These are phyloP conservation scores for Apeltes quadracus DNA, from an alignment of 2,113 vertebrate genomes.

Conservation along the genomic window DNA sequence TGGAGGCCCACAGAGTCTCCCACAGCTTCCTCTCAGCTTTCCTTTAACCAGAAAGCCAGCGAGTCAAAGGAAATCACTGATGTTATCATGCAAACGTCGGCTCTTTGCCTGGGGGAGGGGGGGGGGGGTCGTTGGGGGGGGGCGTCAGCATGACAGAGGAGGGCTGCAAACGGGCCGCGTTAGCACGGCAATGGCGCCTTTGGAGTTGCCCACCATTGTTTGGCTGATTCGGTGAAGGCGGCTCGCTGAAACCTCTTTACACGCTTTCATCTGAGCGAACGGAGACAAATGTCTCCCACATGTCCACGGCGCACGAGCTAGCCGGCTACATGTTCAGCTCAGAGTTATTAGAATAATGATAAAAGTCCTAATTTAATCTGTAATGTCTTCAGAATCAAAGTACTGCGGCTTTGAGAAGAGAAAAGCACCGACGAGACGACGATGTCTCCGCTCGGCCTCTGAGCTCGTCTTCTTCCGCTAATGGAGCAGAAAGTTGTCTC, in stretches of 20 bases:
- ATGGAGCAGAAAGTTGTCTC: conserved; percentile 43
- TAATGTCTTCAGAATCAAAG: no score
- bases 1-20: conserved; percentile 8
- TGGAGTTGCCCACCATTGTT: no score
- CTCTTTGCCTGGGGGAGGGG: neutral
- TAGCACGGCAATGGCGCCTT: no score
- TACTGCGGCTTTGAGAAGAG: neutral
- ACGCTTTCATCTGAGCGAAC: no score
- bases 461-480: conserved; percentile 29
- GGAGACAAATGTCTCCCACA: no score
- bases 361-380: no score
- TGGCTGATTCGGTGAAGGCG: no score
- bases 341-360: no score
- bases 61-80: conserved; percentile 3
- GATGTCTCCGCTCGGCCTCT: conserved; percentile 38
- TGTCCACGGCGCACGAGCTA: no score
- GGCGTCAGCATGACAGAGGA: neutral
- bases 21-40: conserved; percentile 18
- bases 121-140: neutral
- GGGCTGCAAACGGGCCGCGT: no score
- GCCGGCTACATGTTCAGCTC: no score
- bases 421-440: neutral
- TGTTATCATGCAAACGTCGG: neutral
- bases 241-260: no score
- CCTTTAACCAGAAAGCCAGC: conserved; percentile 10